Conservation (phyloP, 2,888 invertebrate species). For the Nebria salina region DNA sequence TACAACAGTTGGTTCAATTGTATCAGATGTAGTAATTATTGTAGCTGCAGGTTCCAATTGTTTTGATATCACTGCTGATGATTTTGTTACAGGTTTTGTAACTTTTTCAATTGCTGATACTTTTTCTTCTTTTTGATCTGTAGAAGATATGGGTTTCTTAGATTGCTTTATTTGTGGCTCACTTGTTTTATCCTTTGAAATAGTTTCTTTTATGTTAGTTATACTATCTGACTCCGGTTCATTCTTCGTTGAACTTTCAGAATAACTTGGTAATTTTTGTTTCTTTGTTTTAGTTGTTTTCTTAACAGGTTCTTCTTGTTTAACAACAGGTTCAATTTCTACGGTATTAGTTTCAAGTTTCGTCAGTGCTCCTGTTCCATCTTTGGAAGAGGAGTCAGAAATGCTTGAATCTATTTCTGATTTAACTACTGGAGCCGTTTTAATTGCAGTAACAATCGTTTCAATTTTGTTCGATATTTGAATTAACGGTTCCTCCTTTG, state of each 20-base stretch:
- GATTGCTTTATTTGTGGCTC: conserved; percentile 48
- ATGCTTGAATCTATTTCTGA: no score
- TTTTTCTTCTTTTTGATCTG: conserved; percentile 27
- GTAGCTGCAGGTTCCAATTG: conserved; percentile 59
- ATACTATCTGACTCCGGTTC: conserved; percentile 62
- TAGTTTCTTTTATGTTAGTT: conserved; percentile 38
- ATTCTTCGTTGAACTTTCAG: conserved; percentile 31
- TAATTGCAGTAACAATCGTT: background rate
- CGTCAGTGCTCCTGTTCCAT: conserved; percentile 14
- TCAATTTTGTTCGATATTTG: background rate
- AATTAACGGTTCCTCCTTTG: background rate
- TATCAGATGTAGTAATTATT: conserved; percentile 58
- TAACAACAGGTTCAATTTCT: background rate
- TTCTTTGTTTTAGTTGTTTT: conserved; percentile 32
- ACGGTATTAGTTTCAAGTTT: conserved; percentile 2
- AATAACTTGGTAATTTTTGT: conserved; percentile 10
- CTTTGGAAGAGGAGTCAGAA: background rate
- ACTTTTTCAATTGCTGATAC: conserved; percentile 25
- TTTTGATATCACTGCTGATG: no score
- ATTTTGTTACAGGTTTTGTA: conserved; percentile 13
- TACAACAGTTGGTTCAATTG: conserved; percentile 60
- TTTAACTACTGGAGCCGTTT: no score
- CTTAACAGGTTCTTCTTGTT: conserved; percentile 21
- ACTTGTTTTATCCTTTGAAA: conserved; percentile 24
- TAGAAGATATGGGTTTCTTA: conserved; percentile 44